Base-by-base conservation (phyloP, 2,888 invertebrate species). In the Drosophila aldrichi region DNA sequence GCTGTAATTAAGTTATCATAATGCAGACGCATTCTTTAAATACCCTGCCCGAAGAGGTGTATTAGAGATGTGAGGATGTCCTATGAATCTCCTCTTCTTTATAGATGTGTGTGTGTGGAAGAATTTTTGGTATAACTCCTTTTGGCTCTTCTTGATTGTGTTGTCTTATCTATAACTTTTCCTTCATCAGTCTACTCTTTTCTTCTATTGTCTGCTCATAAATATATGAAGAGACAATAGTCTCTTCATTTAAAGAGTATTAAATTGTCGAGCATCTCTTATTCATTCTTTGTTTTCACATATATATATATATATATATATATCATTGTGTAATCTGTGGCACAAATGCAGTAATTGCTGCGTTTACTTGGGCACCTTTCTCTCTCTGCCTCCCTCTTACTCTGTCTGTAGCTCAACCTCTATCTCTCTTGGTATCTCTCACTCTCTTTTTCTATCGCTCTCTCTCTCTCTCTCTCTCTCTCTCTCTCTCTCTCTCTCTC, bases 1-100 rank as follows among this genome's bases (percentile, higher is more conserved):
- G 56, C 56, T 54, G 70, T 79, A 81, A 85, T 81, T 73, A 85
- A 85, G 82, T 79, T 76, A 70, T 69, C 60, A 67, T 67, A 68
- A 67, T 67, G 66, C 66, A 67, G 38, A 44, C 63, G 36, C 32
- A 34, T 40, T 22, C 25, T 68, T 48, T 40, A 14, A 16, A 49
- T 49, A 18, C 69, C 10, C 54, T 36, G 1, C 0, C 40, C 14
- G 10, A 14, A 4, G 12, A 9, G 38, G 38, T 7, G 34, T 40
- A 32, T 18, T 9, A 7, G 14, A 10, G 5, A 29, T 36, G 10
- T 43, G 0, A 18, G 29, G 2, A 1, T 29, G 29, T 9, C 29
- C 9, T 29, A 29, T 29, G 8, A 8, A 8, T 29, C 9, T 29
- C 8, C 9, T 29, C 29, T 25, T 25, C 1, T 25, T 25, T 25